These are phyloP conservation scores for Ectemnius lituratus DNA, from an alignment of 2,888 invertebrate genomes.

Conservation along the genomic window DNA sequence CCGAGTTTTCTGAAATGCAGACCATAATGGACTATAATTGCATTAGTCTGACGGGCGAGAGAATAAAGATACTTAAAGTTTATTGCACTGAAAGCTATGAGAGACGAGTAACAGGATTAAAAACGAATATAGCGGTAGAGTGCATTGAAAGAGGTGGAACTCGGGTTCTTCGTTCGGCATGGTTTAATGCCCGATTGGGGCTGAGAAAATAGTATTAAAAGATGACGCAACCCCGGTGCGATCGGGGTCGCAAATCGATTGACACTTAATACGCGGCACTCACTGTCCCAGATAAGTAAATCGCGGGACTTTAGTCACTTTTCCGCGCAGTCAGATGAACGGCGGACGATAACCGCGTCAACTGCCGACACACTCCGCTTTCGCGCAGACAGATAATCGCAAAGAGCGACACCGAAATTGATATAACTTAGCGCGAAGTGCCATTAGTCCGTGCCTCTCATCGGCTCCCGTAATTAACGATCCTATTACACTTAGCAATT, in stretches of 20 bases:
- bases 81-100: too few species aligned
- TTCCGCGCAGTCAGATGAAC: not conserved
- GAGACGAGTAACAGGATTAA: constrained; percentile 6
- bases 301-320: constrained; percentile 1
- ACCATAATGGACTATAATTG: too few species aligned
- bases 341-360: constrained; percentile 1
- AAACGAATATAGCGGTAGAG: constrained; percentile 2
- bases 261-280: constrained; percentile 2
- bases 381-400: constrained; percentile 7
- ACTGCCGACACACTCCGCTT: constrained; percentile 15
- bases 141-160: constrained; percentile 20
- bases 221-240: constrained; percentile 52
- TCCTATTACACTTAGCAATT: not conserved
- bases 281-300: constrained; percentile 28
- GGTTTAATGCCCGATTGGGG: constrained; percentile 67
- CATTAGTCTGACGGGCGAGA: too few species aligned
- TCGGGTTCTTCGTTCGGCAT: constrained; percentile 24
- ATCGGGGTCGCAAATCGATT: constrained; percentile 34
- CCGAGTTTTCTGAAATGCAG: too few species aligned
- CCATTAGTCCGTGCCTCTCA: not conserved
- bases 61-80: too few species aligned
- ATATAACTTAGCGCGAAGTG: constrained; percentile 5
- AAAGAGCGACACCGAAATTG: constrained; percentile 23
- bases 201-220: constrained; percentile 57
- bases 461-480: constrained; percentile 7